Evolutionary conservation across 2,797 vertebrate species (phyloP), one percentile per base, ranked within the genome.

Genomic region (Psittacula echo): DNA sequence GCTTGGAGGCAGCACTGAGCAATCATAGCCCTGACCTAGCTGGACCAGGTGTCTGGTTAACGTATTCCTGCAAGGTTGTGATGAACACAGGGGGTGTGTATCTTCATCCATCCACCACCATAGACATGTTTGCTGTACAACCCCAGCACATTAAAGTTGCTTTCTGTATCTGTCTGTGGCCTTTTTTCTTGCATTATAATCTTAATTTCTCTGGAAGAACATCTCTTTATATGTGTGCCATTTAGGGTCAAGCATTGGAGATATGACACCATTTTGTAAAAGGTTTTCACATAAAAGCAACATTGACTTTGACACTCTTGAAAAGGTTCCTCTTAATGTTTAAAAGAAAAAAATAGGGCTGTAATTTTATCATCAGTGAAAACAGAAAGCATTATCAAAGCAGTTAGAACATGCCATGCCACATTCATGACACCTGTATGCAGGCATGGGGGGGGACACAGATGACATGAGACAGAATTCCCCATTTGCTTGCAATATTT

Each of bases 21-120:
- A 53, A 3, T 53, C 29, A 2, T 3, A 34, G 48, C 60, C 58
- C 41, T 2, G 1, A 8, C 18, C 2, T 5, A 39, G 58, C 30
- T 34, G 64, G 42, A 19, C 54, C 44, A 12, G 29, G 48, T 23
- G 15, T 44, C 18, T 51, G 2, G 34, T 64, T 27, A 32, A 32
- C 32, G 4, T 42, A 4, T 11, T 66, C 21, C 17, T n/a, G 45
- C 22, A 14, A 29, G 51, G 56, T 5, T 85, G 42, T 23, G 65
- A 37, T 30, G 45, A 24, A 7, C 30, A 8, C 32, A 24, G n/a
- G 13, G 37, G 37, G 18, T 9, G 11, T 8, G 0, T 8, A 10
- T 12, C 34, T 86, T 70, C 48, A 27, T 82, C 41, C 39, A 37
- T 47, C 24, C 65, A 32, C 72, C 41, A 3, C 0, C 2, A n/a